Percentiles rank a stretch among this genome's conserved stretches.
These are phyloP conservation scores for Entomyzon cyanotis DNA, from an alignment of 2,113 vertebrate species.

Conservation along the genomic window DNA sequence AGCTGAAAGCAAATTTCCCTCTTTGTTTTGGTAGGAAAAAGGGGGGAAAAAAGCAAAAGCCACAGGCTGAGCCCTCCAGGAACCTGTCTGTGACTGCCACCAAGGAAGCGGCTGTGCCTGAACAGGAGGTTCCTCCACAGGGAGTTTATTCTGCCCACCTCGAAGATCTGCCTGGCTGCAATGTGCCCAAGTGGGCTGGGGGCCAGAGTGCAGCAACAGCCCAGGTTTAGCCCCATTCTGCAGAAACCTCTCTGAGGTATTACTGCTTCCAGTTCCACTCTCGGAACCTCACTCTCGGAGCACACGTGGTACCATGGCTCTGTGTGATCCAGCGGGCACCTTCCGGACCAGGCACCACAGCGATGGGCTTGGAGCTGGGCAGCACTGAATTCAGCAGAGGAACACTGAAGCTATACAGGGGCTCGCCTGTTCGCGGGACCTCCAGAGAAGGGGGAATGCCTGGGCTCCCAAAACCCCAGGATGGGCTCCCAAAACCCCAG, in stretches of 20 bases:
- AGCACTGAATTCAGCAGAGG: neutral
- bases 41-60: neutral
- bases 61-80: neutral
- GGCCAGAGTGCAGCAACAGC: neutral
- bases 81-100: neutral
- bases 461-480: too few relatives aligned
- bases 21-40: neutral
- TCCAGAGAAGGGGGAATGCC: neutral
- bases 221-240: neutral
- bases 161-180: fast-evolving
- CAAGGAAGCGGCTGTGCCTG: fast-evolving
- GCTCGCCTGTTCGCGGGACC: neutral
- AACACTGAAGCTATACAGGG: neutral
- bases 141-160: neutral
- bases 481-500: fast-evolving
- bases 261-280: neutral
- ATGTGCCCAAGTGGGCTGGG: neutral
- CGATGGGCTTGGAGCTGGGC: neutral
- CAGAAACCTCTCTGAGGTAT: neutral
- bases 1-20: neutral
- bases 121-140: fast-evolving
- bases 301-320: neutral
- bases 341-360: neutral
- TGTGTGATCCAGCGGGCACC: neutral
- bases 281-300: fast-evolving